Conservation (phyloP, 2,888 invertebrate genomes). For the Mythimna pallens region DNA sequence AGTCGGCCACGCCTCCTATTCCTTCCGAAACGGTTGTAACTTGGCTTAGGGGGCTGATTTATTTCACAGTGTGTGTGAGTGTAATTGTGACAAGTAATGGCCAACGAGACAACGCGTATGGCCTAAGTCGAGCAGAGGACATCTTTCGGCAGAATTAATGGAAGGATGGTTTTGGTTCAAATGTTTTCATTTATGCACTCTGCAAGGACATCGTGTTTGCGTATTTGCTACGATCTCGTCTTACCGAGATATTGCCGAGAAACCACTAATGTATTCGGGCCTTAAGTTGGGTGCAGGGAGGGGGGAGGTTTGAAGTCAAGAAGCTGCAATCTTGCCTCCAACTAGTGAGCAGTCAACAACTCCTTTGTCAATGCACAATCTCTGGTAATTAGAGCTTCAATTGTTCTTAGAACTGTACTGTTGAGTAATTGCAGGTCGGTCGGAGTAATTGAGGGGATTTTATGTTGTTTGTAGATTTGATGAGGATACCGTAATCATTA, state of each 20-base stretch:
- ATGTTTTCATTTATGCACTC: neutral
- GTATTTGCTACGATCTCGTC: too few species aligned
- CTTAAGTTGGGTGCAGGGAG: neutral
- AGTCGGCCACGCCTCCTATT: too few species aligned
- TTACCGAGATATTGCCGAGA: neutral
- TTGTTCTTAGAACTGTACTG: slow-evolving; percentile 17
- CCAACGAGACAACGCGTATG: too few species aligned
- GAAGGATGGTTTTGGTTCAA: neutral
- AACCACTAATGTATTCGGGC: slow-evolving; percentile 14
- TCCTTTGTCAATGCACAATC: slow-evolving; percentile 39
- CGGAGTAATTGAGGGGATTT: slow-evolving; percentile 8
- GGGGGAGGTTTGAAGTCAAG: slow-evolving; percentile 16
- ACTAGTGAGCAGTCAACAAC: slow-evolving; percentile 39
- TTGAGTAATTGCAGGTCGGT: slow-evolving; percentile 4
- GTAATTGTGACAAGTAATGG: too few species aligned
- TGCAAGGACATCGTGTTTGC: too few species aligned
- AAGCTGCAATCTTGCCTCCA: slow-evolving; percentile 43
- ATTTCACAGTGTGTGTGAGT: neutral
- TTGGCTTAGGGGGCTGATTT: too few species aligned
- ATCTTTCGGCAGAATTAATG: neutral
- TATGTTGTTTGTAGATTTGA: neutral
- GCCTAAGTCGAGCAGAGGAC: neutral
- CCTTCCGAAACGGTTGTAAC: too few species aligned
- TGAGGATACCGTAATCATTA: too few species aligned
- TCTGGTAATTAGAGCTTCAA: slow-evolving; percentile 42